Evolutionary conservation across 2,888 invertebrate genomes (phyloP).

Genomic region (Mimumesa dahlbomi): DNA sequence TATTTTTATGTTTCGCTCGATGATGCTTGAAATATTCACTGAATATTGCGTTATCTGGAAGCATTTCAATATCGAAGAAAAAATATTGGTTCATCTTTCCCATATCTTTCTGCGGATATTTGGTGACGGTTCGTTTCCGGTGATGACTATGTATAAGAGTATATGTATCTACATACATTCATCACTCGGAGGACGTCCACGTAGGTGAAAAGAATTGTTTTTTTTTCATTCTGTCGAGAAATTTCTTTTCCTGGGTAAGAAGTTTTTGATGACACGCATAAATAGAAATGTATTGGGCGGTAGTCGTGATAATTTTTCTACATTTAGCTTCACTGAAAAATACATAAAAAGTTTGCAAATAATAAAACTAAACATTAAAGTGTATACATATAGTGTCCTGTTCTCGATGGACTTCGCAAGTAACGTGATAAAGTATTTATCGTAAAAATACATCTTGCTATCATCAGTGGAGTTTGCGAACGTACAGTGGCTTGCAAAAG

Average conservation of each 20-base stretch:
- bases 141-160: slow-evolving; percentile 20
- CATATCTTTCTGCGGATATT: slow-evolving; percentile 27
- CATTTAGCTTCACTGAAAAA: too few relatives aligned
- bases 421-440: too few relatives aligned
- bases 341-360: too few relatives aligned
- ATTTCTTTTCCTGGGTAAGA: neutral
- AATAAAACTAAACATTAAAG: too few relatives aligned
- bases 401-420: too few relatives aligned
- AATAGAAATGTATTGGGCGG: neutral
- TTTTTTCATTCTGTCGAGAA: neutral
- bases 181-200: too few relatives aligned
- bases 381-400: too few relatives aligned
- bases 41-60: slow-evolving; percentile 1
- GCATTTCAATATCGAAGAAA: slow-evolving; percentile 19
- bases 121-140: slow-evolving; percentile 43
- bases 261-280: neutral
- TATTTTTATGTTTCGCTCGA: too few relatives aligned
- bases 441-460: too few relatives aligned
- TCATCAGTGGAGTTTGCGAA: too few relatives aligned
- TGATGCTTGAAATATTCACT: neutral
- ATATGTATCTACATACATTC: neutral
- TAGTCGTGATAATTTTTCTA: too few relatives aligned
- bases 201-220: neutral
- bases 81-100: slow-evolving; percentile 33
- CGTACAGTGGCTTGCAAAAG: too few relatives aligned